A percentile compares a stretch with the other conserved stretches of the same genome.
These are phyloP conservation scores for Eleutherodactylus coqui DNA, from an alignment of 2,797 vertebrate genomes.

Conservation along the genomic window DNA sequence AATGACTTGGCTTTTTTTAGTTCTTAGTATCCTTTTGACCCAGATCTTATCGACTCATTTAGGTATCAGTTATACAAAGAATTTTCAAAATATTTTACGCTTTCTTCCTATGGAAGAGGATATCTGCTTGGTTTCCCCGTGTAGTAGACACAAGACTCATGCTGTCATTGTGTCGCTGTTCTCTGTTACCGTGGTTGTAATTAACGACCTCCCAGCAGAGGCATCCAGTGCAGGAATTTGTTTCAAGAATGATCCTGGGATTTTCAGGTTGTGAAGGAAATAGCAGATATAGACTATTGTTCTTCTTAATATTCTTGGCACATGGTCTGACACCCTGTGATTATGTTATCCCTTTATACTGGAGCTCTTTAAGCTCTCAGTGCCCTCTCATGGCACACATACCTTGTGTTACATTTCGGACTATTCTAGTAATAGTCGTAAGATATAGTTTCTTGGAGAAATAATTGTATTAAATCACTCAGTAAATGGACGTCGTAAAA, in stretches of 20 bases:
- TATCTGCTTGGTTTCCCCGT: conserved; percentile 43
- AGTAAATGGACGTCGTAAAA: neutral
- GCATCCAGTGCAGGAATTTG: conserved; percentile 21
- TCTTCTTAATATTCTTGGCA: conserved; percentile 59
- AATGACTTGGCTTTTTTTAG: conserved; percentile 37
- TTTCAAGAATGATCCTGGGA: conserved; percentile 39
- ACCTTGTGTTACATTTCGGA: neutral
- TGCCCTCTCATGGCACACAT: neutral
- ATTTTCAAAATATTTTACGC: conserved; percentile 45
- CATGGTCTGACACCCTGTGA: conserved; percentile 16
- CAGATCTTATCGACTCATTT: conserved; percentile 45
- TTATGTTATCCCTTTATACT: conserved; percentile 17
- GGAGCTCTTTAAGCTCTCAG: neutral
- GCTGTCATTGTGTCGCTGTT: conserved; percentile 47
- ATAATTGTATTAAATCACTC: too few species aligned
- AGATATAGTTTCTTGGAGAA: neutral
- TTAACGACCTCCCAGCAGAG: conserved; percentile 51
- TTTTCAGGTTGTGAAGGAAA: conserved; percentile 52
- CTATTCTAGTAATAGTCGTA: neutral
- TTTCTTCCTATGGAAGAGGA: conserved; percentile 49
- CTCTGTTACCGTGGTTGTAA: conserved; percentile 2
- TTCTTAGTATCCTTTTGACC: conserved; percentile 47
- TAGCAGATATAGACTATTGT: conserved; percentile 54
- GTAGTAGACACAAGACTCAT: conserved; percentile 42
- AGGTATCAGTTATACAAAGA: conserved; percentile 50